Evolutionary conservation across 2,797 vertebrate species (phyloP).

Genomic region (Eulemur albifrons): DNA sequence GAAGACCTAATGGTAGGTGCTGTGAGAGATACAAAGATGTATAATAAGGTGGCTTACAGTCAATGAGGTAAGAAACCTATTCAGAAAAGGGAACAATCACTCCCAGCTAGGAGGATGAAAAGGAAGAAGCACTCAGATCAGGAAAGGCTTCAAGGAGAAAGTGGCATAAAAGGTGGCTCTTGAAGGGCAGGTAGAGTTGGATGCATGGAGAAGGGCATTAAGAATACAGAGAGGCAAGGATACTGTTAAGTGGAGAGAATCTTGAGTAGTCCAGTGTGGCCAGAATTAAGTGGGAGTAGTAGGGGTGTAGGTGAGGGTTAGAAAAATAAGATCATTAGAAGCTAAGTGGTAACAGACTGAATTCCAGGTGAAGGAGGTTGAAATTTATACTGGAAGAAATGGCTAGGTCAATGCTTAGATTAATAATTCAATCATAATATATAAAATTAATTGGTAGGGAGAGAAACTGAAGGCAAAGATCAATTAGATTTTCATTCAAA

Average conservation of each 20-base stretch:
- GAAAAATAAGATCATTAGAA: neutral
- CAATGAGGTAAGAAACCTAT: neutral
- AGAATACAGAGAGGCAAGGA: neutral
- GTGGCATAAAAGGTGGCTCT: neutral
- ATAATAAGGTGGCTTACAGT: neutral
- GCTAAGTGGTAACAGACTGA: neutral
- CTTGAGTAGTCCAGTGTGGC: neutral
- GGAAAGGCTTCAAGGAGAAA: neutral
- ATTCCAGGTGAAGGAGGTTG: neutral
- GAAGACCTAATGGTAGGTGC: neutral
- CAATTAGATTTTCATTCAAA: conserved; percentile 5
- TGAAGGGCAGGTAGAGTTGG: neutral
- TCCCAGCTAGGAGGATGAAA: neutral
- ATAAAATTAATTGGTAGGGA: neutral
- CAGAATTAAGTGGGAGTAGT: neutral
- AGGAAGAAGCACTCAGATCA: neutral
- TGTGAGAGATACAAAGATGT: conserved; percentile 6
- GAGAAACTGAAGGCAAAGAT: neutral
- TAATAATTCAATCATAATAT: neutral
- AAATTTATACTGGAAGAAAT: neutral
- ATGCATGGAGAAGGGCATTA: neutral
- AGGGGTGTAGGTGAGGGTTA: neutral
- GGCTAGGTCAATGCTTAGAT: neutral
- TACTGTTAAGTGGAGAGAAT: neutral
- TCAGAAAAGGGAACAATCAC: neutral